Evolutionary conservation across 2,113 vertebrate species (phyloP).

Genomic region (Daubentonia madagascariensis): DNA sequence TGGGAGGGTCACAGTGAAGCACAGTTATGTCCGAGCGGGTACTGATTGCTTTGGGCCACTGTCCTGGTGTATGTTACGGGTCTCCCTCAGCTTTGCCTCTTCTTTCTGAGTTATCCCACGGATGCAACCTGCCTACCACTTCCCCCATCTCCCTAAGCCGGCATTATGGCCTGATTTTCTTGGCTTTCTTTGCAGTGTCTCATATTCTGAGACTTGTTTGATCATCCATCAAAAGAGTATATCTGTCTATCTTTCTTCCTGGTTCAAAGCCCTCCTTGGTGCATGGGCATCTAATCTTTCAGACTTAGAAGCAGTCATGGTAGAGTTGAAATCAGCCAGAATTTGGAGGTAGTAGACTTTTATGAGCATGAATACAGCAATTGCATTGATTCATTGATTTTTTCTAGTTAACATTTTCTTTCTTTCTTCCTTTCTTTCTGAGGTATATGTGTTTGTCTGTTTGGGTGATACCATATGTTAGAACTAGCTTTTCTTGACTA

Average conservation of each 20-base stretch:
- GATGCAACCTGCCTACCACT: fast-evolving
- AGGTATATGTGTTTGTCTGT: background rate
- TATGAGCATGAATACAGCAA: background rate
- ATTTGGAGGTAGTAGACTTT: background rate
- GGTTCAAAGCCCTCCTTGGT: background rate
- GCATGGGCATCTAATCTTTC: background rate
- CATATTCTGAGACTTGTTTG: no score
- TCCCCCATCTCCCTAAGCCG: background rate
- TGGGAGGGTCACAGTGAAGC: fast-evolving
- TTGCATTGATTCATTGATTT: no score
- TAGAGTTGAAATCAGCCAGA: background rate
- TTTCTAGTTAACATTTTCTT: background rate
- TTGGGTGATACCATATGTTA: fast-evolving
- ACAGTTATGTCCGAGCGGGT: background rate
- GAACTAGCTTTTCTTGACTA: background rate
- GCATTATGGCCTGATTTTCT: background rate
- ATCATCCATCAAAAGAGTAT: background rate
- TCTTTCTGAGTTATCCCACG: background rate
- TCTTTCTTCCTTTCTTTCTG: no score
- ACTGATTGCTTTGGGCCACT: fast-evolving
- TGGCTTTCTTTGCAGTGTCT: background rate
- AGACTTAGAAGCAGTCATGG: background rate
- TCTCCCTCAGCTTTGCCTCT: fast-evolving
- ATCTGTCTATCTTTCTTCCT: background rate
- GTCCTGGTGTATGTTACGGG: fast-evolving